Conservation (phyloP, 2,113 vertebrate genomes). For the Cephalopterus ornatus region DNA sequence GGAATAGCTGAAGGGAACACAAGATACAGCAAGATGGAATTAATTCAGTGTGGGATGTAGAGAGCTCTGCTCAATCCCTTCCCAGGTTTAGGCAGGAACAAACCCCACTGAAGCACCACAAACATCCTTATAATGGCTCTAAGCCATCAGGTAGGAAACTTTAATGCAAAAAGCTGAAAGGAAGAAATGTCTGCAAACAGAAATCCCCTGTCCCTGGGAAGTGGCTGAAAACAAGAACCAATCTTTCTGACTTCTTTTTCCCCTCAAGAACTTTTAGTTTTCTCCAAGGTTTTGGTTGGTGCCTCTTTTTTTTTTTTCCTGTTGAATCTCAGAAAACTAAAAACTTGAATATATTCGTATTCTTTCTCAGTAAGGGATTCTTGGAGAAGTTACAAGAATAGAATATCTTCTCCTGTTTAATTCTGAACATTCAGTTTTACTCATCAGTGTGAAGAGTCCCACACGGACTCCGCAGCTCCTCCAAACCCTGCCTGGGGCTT, state of each 20-base stretch:
- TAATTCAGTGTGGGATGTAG: not conserved
- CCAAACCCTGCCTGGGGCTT: not conserved
- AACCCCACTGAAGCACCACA: not conserved
- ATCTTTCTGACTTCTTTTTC: not conserved
- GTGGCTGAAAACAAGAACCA: fast-evolving
- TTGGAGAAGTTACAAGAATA: not conserved
- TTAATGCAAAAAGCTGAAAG: not conserved
- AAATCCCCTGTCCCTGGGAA: not conserved
- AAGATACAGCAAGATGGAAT: not conserved
- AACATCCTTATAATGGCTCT: not conserved
- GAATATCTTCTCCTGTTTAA: not conserved
- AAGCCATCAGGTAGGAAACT: not conserved
- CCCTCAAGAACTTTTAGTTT: not conserved
- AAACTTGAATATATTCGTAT: fast-evolving
- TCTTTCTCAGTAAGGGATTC: not conserved
- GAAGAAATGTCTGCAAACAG: not conserved
- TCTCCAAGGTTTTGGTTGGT: not conserved
- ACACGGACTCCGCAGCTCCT: fast-evolving
- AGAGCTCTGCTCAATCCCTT: not conserved
- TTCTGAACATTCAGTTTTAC: not conserved
- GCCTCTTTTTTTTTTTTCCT: not conserved
- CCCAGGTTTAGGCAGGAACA: not conserved
- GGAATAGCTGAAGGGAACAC: not conserved
- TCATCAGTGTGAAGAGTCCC: not conserved
- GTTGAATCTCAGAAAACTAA: not conserved